Evolutionary conservation across 2,888 invertebrate species (phyloP), one percentile per base, ranked within the genome.

Genomic region (Gymnosoma rotundatum): DNA sequence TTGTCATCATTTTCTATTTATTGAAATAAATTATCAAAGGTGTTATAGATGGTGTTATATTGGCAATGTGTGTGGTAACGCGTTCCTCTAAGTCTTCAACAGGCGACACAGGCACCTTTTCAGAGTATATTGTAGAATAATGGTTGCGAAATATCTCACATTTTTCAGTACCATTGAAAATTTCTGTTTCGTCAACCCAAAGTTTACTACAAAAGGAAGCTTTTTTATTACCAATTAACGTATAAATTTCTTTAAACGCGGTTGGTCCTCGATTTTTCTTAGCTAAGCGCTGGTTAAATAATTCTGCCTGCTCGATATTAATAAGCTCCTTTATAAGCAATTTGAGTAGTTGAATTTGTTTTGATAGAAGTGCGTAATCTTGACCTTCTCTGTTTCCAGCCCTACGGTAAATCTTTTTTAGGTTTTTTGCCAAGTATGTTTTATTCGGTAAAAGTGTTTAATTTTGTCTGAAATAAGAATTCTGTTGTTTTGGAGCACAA

Each of bases 241-340:
- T 3, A 14, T 48, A 48, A 1, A 72, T 9, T 20, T 72, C 18
- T 32, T 48, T 60, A 16, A 48, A 72, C 3, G 70, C 70, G 5
- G 58, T 25, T 1, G 70, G 45, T 2, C 70, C 70, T 25, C 58
- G 70, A 45, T 58, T 58, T 25, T 58, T 70, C 6, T 70, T 70
- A 16, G 6, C 25, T 1, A 70, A 9, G 5, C 18, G 20, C 7
- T 45, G 1, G 7, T 18, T 32, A 18, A 67, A 67, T 18, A 8
- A 2, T 18, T 67, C 5, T 45, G 63, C 21, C 9, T 45, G 21
- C 7, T 45, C 45, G 3, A 63, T 0, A 45, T 63, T 45, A 21
- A 63, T 9, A 10, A 45, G 7, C n/a, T 63, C 48, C 7, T 63
- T 67, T 18, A 67, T 67, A 50, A 45, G 12, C 12, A 45, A 14